phyloP scores from a whole-genome alignment of 2,113 vertebrate species.

The Circaetus cinerascens region DNA sequence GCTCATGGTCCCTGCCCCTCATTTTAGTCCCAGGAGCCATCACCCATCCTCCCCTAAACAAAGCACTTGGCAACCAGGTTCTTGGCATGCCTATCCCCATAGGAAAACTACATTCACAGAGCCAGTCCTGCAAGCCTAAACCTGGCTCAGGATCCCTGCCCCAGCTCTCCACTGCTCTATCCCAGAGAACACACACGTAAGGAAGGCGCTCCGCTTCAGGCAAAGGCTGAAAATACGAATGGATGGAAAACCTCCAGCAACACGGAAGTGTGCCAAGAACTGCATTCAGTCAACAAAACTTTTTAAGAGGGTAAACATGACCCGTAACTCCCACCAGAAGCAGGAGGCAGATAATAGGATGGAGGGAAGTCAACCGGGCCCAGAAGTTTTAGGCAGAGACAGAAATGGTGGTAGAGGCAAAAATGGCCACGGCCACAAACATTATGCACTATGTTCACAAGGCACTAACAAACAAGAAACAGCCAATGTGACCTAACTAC shows the following conservation, averaged over 20 bases:
- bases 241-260: not conserved
- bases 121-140: not conserved
- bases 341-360: not conserved
- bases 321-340: accelerated
- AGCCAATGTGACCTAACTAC: not conserved
- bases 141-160: not conserved
- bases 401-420: not conserved
- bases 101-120: not conserved
- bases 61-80: not conserved
- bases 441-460: not conserved
- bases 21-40: not conserved
- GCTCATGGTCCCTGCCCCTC: not conserved
- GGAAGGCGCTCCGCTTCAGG: not conserved
- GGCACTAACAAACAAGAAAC: not conserved
- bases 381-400: not conserved
- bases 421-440: not conserved
- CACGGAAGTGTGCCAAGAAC: not conserved
- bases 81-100: not conserved
- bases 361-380: not conserved
- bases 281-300: not conserved
- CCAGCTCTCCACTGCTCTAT: not conserved
- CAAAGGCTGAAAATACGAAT: not conserved
- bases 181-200: not conserved
- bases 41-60: not conserved
- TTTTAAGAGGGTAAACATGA: not conserved